Base-by-base conservation (phyloP, 2,113 vertebrate species). In the Colinus virginianus region DNA sequence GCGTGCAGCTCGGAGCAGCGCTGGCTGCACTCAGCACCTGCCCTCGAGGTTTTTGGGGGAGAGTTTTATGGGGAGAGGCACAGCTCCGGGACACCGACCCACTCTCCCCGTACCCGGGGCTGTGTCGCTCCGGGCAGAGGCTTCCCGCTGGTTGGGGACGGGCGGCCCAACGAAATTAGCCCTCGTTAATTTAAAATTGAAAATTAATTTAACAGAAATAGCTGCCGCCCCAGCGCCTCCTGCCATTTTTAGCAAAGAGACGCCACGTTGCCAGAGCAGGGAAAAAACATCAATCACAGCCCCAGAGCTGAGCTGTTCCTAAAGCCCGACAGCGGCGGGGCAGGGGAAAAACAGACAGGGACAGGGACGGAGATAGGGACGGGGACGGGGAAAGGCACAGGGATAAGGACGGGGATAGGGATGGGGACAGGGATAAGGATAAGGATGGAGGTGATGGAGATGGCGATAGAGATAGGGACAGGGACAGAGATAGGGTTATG, bases 71-170 rank as follows among this genome's bases (percentile, higher is more conserved):
- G 6, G 40, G 5, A 68, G 82, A 40, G 40, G 40, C 1, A 3
- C 17, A 38, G 56, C 56, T 51, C 38, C 1, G 53, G 25, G 58
- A 4, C 26, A 2, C 20, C 26, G 36, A 45, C 59, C 36, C 5
- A 11, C 63, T 42, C 36, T 77, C 34, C 2, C 28, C 68, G 26
- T 30, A 46, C 62, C 30, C 12, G 0, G 49, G 68, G 71, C 38
- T 13, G 55, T 5, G 72, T 46, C 4, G 72, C 53, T 36, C 79
- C 46, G 18, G 3, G 36, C 42, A 78, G 83, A 38, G 69, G 86
- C 88, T 94, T 61, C 92, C 95, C 59, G 80, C 94, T 49, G 88
- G 18, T 74, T 30, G 53, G 90, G 58, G 51, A 84, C 74, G 83
- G 58, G 23, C 62, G 14, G 80, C 74, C 28, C 77, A 7, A 28